A percentile compares a stretch with the other conserved stretches of the same genome.
These are phyloP conservation scores for Rhynchopsitta pachyrhyncha DNA, from an alignment of 2,113 vertebrate species.

Conservation along the genomic window DNA sequence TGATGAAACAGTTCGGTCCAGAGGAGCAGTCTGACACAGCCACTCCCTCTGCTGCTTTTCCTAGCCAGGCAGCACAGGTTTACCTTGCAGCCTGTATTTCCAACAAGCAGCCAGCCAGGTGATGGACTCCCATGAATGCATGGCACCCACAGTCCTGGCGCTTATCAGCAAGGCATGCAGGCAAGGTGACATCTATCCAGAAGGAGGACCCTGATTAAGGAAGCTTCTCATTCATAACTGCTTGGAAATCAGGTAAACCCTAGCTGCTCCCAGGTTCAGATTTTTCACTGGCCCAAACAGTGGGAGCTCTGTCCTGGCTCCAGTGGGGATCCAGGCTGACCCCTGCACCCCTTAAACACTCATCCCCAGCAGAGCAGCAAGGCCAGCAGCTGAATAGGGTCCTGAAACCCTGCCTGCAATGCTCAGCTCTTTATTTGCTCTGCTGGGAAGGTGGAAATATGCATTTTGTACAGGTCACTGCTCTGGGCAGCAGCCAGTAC, in stretches of 20 bases:
- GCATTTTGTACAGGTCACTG: not conserved
- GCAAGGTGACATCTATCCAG: not conserved
- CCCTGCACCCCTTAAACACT: not conserved
- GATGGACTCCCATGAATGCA: not conserved
- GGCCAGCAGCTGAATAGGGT: not conserved
- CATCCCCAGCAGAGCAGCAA: not conserved
- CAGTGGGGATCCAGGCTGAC: not conserved
- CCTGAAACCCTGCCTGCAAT: not conserved
- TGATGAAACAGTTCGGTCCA: not conserved
- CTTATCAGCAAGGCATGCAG: not conserved
- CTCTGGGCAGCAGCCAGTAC: not conserved
- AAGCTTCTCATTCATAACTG: not conserved
- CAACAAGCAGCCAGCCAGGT: not conserved
- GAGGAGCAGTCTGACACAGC: not conserved
- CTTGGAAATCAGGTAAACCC: not conserved
- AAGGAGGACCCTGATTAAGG: not conserved
- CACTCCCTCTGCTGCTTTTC: not conserved
- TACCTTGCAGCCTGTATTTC: not conserved
- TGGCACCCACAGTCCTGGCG: fast-evolving
- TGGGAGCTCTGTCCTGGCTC: not conserved
- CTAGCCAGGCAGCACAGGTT: not conserved
- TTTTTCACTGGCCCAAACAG: not conserved
- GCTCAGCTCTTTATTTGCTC: not conserved
- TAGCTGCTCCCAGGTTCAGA: not conserved
- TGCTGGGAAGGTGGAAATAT: not conserved